These are phyloP conservation scores for Yasuhikotakia modesta DNA, from an alignment of 2,797 vertebrate genomes.

Conservation along the genomic window DNA sequence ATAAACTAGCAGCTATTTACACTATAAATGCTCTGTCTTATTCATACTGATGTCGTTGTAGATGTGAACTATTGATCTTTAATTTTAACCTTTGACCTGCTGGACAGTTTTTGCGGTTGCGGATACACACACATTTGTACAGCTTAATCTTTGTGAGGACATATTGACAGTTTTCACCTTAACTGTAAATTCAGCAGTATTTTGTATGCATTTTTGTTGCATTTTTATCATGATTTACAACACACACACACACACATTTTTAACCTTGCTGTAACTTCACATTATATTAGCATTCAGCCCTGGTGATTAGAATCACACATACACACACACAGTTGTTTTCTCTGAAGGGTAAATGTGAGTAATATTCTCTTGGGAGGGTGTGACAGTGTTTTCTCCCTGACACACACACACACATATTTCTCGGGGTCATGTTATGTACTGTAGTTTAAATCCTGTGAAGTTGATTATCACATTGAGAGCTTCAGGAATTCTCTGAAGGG, in stretches of 20 bases:
- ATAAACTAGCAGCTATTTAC: slow-evolving; percentile 14
- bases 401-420: slow-evolving; percentile 19
- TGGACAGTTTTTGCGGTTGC: not conserved
- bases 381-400: slow-evolving; percentile 32
- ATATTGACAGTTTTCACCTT: too few relatives aligned
- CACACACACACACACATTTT: not conserved
- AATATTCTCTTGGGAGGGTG: slow-evolving; percentile 38
- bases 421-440: slow-evolving; percentile 41
- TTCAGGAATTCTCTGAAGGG: slow-evolving; percentile 44
- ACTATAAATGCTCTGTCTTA: slow-evolving; percentile 2
- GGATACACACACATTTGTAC: not conserved
- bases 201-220: too few relatives aligned
- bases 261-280: slow-evolving; percentile 24
- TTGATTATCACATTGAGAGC: slow-evolving; percentile 60
- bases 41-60: slow-evolving; percentile 15
- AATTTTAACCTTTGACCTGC: slow-evolving; percentile 6
- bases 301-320: not conserved
- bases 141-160: too few relatives aligned
- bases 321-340: slow-evolving; percentile 24
- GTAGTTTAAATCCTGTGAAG: slow-evolving; percentile 58
- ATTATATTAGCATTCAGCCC: slow-evolving; percentile 4
- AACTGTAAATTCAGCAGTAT: too few relatives aligned
- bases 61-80: slow-evolving; percentile 1
- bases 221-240: too few relatives aligned
- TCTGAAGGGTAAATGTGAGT: slow-evolving; percentile 33